Evolutionary conservation across 1,140 invertebrate genomes (phyloP), one percentile per base, ranked within the genome.

Genomic region (Hypothenemus hampei): DNA sequence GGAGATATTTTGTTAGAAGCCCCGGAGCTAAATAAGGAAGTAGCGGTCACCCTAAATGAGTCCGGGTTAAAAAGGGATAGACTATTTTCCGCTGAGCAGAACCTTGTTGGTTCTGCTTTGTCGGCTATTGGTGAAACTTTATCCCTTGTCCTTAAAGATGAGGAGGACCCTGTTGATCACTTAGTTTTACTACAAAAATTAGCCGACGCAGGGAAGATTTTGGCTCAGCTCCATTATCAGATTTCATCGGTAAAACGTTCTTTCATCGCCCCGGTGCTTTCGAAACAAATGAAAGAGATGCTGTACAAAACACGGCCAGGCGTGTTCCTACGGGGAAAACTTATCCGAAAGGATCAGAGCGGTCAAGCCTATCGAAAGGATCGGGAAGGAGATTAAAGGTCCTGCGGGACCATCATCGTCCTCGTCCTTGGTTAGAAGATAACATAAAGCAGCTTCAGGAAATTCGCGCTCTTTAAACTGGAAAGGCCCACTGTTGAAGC

Each of bases 331-430:
- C 16, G 36, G 36, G 23, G 23, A 11, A 37, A 36, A 50, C 16
- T 39, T 40, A 7, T 4, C 15, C 8, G 33, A 40, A 22, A 37
- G 22, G 13, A 11, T 37, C 13, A 50, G 40, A 8, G 6, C 18
- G 21, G 10, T 20, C 6, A 50, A 50, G 15, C n/a, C 35, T 22
- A 11, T 50, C 4, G 48, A 50, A 15, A 18, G 3, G n/a, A n/a
- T 16, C 5, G 39, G 33, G n/a, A 26, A 39, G 33, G 48, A 50
- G 22, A n/a, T 50, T 18, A 39, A 39, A 11, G n/a, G n/a, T n/a
- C n/a, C n/a, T n/a, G n/a, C n/a, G n/a, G n/a, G n/a, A n/a, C n/a
- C n/a, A n/a, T n/a, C n/a, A n/a, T n/a, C n/a, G n/a, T n/a, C n/a
- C n/a, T n/a, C n/a, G n/a, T n/a, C n/a, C n/a, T n/a, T n/a, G n/a